These are phyloP conservation scores for Nycticryphes semicollaris DNA, from an alignment of 2,113 vertebrate genomes.

Conservation along the genomic window DNA sequence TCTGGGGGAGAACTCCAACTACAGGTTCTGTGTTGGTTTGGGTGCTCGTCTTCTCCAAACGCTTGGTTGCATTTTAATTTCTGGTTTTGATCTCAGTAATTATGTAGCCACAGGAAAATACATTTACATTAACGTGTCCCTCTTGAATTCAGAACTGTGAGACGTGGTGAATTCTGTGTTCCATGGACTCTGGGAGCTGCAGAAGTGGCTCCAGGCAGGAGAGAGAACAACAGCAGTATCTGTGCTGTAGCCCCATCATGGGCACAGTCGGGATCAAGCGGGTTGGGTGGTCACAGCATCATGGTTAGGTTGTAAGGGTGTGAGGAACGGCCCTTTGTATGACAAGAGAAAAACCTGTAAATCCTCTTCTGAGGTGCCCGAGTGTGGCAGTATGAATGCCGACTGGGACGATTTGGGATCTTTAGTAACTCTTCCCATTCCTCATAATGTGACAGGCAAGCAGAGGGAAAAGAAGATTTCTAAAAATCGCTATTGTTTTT, in stretches of 20 bases:
- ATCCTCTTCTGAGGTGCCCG: neutral
- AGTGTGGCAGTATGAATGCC: neutral
- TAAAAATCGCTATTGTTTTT: neutral
- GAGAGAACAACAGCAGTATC: neutral
- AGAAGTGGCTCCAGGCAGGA: neutral
- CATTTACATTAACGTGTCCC: neutral
- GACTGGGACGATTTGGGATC: neutral
- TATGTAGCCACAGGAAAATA: neutral
- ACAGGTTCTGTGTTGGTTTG: rapidly evolving
- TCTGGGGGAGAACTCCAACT: neutral
- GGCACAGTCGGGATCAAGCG: neutral
- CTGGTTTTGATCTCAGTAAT: neutral
- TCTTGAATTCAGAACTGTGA: neutral
- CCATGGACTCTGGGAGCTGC: neutral
- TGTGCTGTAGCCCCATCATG: neutral
- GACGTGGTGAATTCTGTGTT: too few relatives aligned
- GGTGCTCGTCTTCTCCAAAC: neutral
- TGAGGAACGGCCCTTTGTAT: neutral
- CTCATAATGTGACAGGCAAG: neutral
- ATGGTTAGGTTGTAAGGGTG: neutral
- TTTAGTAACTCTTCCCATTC: neutral
- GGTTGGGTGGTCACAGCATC: neutral
- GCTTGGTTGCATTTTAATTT: neutral
- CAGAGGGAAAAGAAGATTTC: neutral
- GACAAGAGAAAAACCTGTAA: neutral